phyloP scores from a whole-genome alignment of 2,113 vertebrate genomes.

The Semicossyphus pulcher region DNA sequence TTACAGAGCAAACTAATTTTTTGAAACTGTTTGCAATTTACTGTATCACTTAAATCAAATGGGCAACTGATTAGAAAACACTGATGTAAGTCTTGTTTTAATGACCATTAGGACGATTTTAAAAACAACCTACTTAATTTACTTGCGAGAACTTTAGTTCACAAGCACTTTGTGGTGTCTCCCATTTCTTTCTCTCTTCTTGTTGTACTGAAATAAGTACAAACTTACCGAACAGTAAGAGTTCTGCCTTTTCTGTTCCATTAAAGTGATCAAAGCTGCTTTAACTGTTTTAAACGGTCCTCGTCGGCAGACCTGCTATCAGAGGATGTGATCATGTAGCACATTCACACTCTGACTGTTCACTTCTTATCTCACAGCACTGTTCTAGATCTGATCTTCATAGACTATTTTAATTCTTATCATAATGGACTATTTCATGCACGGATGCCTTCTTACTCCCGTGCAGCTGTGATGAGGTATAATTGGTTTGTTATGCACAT shows the following conservation, averaged over 20 bases:
- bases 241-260: constrained; percentile 59
- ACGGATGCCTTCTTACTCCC: constrained; percentile 73
- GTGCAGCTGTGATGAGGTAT: constrained; percentile 70
- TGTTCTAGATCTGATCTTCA: constrained; percentile 75
- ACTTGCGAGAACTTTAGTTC: no score
- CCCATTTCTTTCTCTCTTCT: background rate
- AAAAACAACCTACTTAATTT: background rate
- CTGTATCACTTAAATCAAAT: no score
- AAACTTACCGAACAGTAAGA: constrained; percentile 32
- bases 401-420: constrained; percentile 83
- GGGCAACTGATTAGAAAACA: no score
- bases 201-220: background rate
- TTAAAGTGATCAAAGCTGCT: constrained; percentile 73
- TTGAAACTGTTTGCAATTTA: no score
- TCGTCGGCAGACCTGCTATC: constrained; percentile 64
- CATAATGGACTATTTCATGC: constrained; percentile 83
- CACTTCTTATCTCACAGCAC: constrained; percentile 67
- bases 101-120: background rate
- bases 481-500: constrained; percentile 81
- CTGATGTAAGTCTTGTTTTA: no score
- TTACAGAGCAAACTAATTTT: no score
- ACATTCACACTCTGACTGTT: constrained; percentile 56
- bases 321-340: constrained; percentile 40
- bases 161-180: no score
- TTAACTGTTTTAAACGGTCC: constrained; percentile 61